phyloP scores from a whole-genome alignment of 2,113 vertebrate genomes.

The Dasyornis broadbenti region DNA sequence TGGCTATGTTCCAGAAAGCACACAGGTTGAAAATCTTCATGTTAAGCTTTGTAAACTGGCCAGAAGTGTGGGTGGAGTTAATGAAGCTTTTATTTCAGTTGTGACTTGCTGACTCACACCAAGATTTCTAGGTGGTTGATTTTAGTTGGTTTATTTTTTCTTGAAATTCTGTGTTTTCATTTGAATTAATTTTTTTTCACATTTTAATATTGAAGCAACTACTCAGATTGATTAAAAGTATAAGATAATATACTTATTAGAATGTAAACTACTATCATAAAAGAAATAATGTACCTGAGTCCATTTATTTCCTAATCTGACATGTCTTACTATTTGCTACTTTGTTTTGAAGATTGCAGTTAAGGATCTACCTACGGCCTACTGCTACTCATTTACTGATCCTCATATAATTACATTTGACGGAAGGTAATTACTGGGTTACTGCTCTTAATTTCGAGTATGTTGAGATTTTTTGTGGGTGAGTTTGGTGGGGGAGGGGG shows the following conservation, averaged over 20 bases:
- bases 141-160: neutral
- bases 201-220: neutral
- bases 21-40: slow-evolving; percentile 70
- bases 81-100: neutral
- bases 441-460: neutral
- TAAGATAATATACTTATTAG: neutral
- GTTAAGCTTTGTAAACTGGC: neutral
- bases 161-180: neutral
- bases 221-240: neutral
- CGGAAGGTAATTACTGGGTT: slow-evolving; percentile 80
- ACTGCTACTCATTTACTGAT: slow-evolving; percentile 89
- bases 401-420: slow-evolving; percentile 92
- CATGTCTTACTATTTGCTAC: neutral
- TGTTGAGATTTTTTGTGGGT: neutral
- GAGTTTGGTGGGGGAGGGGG: neutral
- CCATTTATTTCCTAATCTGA: neutral
- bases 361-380: slow-evolving; percentile 78
- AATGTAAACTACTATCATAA: neutral
- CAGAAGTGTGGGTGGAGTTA: neutral
- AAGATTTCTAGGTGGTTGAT: neutral
- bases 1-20: slow-evolving; percentile 75
- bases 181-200: neutral
- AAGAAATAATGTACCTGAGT: neutral
- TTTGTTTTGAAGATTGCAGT: slow-evolving; percentile 80
- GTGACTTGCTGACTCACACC: neutral